These are phyloP conservation scores for Ceramica pisi DNA, from an alignment of 2,888 invertebrate species.

Conservation along the genomic window DNA sequence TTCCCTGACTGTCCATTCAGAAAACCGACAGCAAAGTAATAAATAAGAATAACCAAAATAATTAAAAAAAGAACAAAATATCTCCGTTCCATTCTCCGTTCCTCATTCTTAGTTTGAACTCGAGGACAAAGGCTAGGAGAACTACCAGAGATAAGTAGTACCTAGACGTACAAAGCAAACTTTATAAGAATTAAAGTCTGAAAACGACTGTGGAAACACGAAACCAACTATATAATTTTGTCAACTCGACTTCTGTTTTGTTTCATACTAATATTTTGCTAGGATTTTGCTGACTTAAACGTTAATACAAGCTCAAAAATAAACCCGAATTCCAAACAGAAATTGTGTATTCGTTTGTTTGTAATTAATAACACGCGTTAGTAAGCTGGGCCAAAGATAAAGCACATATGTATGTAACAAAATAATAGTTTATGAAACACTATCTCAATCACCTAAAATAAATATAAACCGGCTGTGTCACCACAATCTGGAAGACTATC, in stretches of 20 bases:
- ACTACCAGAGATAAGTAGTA: slow-evolving; percentile 23
- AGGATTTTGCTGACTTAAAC: background rate
- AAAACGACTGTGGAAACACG: background rate
- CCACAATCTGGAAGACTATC: background rate
- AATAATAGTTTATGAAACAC: background rate
- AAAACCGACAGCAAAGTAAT: background rate
- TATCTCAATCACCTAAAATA: background rate
- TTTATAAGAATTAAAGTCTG: slow-evolving; percentile 37
- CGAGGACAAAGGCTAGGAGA: slow-evolving; percentile 8
- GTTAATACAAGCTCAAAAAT: slow-evolving; percentile 11
- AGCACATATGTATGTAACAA: slow-evolving; percentile 4
- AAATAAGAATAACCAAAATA: background rate
- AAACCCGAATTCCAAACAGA: background rate
- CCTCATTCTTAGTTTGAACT: slow-evolving; percentile 32
- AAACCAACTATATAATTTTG: slow-evolving; percentile 10
- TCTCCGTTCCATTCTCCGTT: background rate
- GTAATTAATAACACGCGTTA: background rate
- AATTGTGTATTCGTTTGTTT: background rate
- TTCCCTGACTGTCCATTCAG: background rate
- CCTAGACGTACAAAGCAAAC: background rate
- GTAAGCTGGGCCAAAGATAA: background rate
- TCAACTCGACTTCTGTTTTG: background rate
- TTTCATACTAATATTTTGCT: background rate
- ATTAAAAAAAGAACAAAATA: background rate
- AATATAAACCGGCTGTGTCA: slow-evolving; percentile 1